Base-by-base conservation (phyloP, 2,888 invertebrate species). In the Cylloceria caligata region DNA sequence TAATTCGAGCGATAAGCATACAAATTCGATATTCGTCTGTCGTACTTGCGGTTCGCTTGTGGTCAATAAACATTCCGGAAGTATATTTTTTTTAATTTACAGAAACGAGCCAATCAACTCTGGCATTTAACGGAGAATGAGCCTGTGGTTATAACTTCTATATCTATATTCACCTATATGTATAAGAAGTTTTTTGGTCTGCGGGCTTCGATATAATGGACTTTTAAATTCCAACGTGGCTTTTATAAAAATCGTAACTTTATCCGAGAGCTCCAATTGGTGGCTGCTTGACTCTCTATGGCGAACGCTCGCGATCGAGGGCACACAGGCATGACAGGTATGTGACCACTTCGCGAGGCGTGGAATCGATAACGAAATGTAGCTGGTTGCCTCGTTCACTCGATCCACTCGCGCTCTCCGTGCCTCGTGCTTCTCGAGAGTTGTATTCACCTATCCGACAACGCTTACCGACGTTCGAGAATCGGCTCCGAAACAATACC, bases 331-430 rank as follows among this genome's bases (percentile, higher is more conserved):
- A 75, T 75, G 74, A 75, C 74, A 67, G 65, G 74, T 79, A 74
- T 68, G 60, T 52, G 49, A 67, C 67, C 55, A 75, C 69, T 80
- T 81, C 21, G 67, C 62, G 34, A 73, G 68, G 34, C 76, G 72
- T 68, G 47, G 81, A 77, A 72, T 77, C 81, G 81, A 81, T 81
- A 72, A 68, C 49, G 72, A 73, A 73, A 68, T 73, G 55, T 49
- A 52, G 69, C 69, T 49, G 39, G 62, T 78, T 65, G 65, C 64
- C 78, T 60, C 57, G 71, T 45, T 65, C 55, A 27, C 27, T 64
- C 55, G 11, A 67, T 45, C 67, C 30, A 34, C 67, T 42, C 19
- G 24, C 75, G 16, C 47, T 47, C 47, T 45, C n/a, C 60, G 30
- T 21, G 39, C 57, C 36, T 68, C 47, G 42, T 9, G 49, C 19